phyloP scores from a whole-genome alignment of 2,888 invertebrate genomes.

The Dolichomitus sp. region DNA sequence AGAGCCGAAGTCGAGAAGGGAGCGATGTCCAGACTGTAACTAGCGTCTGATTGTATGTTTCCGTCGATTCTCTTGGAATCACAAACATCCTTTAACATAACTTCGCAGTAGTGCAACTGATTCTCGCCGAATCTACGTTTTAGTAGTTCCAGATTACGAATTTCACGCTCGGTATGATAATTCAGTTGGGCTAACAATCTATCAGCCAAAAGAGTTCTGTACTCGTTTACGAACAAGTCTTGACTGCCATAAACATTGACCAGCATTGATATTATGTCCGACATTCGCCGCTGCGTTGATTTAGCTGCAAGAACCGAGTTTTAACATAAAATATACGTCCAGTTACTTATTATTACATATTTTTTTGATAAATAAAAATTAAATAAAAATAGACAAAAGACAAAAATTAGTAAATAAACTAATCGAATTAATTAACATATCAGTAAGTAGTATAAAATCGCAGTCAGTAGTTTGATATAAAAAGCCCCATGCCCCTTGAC shows the following conservation, averaged over 20 bases:
- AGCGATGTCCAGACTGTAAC: slow-evolving; percentile 85
- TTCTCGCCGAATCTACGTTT: slow-evolving; percentile 98
- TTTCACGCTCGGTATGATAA: slow-evolving; percentile 96
- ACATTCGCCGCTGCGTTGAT: slow-evolving; percentile 89
- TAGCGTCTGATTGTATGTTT: slow-evolving; percentile 92
- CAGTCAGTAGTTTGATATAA: no score
- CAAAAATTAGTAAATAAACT: no score
- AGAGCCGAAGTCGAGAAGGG: slow-evolving; percentile 92
- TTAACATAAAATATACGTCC: not conserved
- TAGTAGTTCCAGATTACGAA: slow-evolving; percentile 96
- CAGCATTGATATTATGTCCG: slow-evolving; percentile 99
- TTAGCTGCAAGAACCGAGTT: slow-evolving; percentile 85
- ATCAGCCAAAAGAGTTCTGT: slow-evolving; percentile 97
- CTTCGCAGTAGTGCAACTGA: slow-evolving; percentile 98
- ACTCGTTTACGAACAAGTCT: slow-evolving; percentile 99
- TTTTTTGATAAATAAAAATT: no score
- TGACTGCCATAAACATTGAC: slow-evolving; percentile 99
- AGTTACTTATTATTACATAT: no score
- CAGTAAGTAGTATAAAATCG: no score
- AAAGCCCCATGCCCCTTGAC: no score
- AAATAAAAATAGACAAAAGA: no score
- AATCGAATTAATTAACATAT: no score
- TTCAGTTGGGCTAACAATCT: slow-evolving; percentile 93
- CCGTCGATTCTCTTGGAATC: slow-evolving; percentile 98
- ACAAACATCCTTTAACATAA: slow-evolving; percentile 98